Conservation (phyloP, 2,797 vertebrate species). For the Sebastes jordani region DNA sequence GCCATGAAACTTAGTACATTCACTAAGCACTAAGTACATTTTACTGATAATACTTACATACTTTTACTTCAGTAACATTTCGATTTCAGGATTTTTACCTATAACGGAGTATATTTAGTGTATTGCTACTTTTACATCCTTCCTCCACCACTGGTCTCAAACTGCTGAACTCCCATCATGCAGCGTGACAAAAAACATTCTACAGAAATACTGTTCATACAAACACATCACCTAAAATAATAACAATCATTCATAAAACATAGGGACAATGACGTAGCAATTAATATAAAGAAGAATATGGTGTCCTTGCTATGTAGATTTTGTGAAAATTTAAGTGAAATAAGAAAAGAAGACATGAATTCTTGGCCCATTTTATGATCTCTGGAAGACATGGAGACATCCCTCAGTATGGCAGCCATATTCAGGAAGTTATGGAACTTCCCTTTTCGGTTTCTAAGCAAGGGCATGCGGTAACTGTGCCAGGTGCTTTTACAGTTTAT, state of each 20-base stretch:
- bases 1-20: not conserved
- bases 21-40: not conserved
- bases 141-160: not conserved
- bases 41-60: not conserved
- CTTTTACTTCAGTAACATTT: not conserved
- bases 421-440: conserved; percentile 70
- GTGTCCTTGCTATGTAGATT: not conserved
- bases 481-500: conserved; percentile 72
- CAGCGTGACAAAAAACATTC: not conserved
- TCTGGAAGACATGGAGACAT: not conserved
- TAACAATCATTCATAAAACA: not conserved
- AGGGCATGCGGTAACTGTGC: conserved; percentile 23
- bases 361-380: not conserved
- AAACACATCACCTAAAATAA: not conserved
- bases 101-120: not conserved
- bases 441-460: conserved; percentile 61
- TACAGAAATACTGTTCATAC: not conserved
- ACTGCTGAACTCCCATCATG: not conserved
- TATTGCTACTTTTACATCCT: not conserved
- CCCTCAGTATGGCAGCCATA: not conserved
- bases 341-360: not conserved
- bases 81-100: not conserved
- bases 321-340: no score
- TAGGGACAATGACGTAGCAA: not conserved
- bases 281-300: not conserved